A percentile compares a stretch with the other conserved stretches of the same genome.
Conservation (phyloP, 1,140 invertebrate species). For the Holotrichia oblita region DNA sequence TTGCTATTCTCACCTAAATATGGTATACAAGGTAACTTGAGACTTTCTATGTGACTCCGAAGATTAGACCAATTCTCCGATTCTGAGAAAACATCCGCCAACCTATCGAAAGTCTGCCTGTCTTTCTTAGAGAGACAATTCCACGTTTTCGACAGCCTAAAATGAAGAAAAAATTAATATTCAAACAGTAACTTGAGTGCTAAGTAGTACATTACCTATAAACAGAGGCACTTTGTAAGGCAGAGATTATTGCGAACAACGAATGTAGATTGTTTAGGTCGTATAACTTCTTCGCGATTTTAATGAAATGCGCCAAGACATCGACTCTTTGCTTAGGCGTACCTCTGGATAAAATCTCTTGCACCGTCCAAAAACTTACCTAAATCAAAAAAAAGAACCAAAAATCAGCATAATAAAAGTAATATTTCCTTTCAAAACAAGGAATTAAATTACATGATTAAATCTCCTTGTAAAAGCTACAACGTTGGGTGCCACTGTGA, state of each 20-base stretch:
- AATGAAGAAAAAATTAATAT: slow-evolving; percentile 55
- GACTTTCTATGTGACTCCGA: slow-evolving; percentile 83
- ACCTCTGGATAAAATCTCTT: slow-evolving; percentile 82
- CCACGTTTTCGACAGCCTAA: slow-evolving; percentile 84
- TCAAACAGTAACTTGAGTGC: not conserved
- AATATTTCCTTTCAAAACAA: not conserved
- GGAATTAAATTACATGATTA: slow-evolving; percentile 80
- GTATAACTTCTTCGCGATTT: slow-evolving; percentile 90
- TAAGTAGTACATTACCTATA: slow-evolving; percentile 73
- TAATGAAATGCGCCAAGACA: slow-evolving; percentile 89
- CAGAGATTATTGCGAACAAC: slow-evolving; percentile 91
- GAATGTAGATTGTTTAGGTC: slow-evolving; percentile 95
- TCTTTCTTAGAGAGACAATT: slow-evolving; percentile 86
- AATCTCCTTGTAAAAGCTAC: slow-evolving; percentile 93
- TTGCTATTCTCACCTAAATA: slow-evolving; percentile 78
- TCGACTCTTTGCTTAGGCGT: slow-evolving; percentile 85
- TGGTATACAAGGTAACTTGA: slow-evolving; percentile 91
- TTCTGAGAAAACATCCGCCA: slow-evolving; percentile 90
- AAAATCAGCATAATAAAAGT: not conserved
- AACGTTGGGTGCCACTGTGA: slow-evolving; percentile 90
- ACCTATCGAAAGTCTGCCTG: slow-evolving; percentile 83
- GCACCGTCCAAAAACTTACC: slow-evolving; percentile 89
- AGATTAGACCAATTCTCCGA: slow-evolving; percentile 89
- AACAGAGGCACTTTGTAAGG: slow-evolving; percentile 90
- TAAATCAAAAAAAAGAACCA: slow-evolving; percentile 55